phyloP scores from a whole-genome alignment of 1,140 invertebrate genomes.

The Apis cerana region DNA sequence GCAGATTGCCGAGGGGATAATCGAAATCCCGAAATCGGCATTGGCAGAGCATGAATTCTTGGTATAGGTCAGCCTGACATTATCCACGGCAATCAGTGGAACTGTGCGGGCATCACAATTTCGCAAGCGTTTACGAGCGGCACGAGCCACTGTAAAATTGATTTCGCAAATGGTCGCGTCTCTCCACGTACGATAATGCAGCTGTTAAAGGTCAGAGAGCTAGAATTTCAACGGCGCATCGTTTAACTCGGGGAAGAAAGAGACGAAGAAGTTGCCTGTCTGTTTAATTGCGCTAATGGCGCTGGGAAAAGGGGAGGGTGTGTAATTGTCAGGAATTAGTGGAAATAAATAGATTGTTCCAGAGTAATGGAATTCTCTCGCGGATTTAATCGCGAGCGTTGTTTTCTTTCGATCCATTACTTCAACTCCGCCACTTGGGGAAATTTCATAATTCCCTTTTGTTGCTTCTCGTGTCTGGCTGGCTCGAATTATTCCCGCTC shows the following conservation, averaged over 20 bases:
- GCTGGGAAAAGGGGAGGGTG: no score
- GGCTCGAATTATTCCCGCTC: no score
- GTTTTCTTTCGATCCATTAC: not conserved
- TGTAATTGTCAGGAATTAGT: not conserved
- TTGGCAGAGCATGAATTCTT: constrained; percentile 16
- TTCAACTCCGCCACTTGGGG: not conserved
- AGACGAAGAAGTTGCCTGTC: not conserved
- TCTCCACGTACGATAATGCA: not conserved
- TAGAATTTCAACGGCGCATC: not conserved
- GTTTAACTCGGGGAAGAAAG: not conserved
- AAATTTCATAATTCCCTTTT: no score
- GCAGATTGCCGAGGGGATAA: constrained; percentile 3
- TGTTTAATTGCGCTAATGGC: not conserved
- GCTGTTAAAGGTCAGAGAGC: not conserved
- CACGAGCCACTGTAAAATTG: constrained; percentile 43
- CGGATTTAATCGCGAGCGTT: not conserved
- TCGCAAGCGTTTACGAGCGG: constrained; percentile 43
- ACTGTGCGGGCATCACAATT: constrained; percentile 20
- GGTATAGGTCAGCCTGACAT: constrained; percentile 37
- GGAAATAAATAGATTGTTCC: no score
- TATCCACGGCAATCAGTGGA: constrained; percentile 39
- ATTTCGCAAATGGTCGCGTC: constrained; percentile 35
- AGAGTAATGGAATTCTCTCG: not conserved
- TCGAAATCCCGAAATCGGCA: constrained; percentile 8
- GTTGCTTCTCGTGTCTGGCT: no score